Conservation (phyloP, 2,888 invertebrate species). For the Terebella lapidaria region DNA sequence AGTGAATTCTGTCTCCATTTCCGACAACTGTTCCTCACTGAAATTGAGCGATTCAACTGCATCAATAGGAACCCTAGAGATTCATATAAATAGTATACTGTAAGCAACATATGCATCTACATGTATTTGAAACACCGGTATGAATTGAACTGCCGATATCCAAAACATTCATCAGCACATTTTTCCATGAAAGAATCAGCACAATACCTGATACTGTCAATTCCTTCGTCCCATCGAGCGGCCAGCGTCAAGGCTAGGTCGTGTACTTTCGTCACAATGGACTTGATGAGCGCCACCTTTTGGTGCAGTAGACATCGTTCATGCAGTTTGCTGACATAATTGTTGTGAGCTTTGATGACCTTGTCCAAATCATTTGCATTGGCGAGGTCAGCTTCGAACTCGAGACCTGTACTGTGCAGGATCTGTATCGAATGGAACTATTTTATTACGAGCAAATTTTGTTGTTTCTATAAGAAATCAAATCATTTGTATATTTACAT, state of each 20-base stretch:
- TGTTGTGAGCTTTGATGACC: constrained; percentile 38
- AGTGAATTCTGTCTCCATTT: constrained; percentile 42
- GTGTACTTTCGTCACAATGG: constrained; percentile 42
- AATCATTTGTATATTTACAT: too few relatives aligned
- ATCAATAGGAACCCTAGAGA: neutral
- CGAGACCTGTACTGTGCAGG: constrained; percentile 45
- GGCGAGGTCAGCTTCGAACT: constrained; percentile 40
- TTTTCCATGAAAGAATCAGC: neutral
- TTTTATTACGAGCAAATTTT: neutral
- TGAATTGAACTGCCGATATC: too few relatives aligned
- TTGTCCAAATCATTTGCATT: constrained; percentile 41
- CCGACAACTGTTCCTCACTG: neutral
- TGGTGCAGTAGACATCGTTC: constrained; percentile 46
- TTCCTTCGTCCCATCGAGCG: constrained; percentile 39
- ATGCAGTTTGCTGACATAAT: constrained; percentile 40
- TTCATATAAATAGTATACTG: neutral
- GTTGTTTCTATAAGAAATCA: too few relatives aligned
- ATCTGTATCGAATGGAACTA: constrained; percentile 31
- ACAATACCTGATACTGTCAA: constrained; percentile 35
- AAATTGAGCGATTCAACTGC: neutral
- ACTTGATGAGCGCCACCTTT: constrained; percentile 37
- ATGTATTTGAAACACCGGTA: too few relatives aligned
- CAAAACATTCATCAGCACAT: neutral
- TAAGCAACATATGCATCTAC: neutral
- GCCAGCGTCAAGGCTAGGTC: constrained; percentile 40